Evolutionary conservation across 2,797 vertebrate genomes (phyloP).

Genomic region (Darevskia mixta): DNA sequence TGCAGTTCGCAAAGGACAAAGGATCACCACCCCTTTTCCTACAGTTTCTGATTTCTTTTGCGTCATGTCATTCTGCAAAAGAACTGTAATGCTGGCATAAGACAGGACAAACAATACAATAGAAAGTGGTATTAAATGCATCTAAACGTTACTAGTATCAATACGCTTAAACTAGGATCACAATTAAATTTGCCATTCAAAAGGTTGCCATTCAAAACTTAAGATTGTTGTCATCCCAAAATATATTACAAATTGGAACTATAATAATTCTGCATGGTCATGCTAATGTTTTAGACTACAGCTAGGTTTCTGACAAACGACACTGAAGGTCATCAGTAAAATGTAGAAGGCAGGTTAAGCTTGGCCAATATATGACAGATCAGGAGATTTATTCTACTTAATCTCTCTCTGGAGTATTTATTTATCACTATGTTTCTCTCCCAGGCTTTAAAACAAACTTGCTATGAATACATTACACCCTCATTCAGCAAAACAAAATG

Average conservation of each 20-base stretch:
- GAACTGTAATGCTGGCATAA: not conserved
- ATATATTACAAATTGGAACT: conserved; percentile 15
- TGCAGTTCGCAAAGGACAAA: not conserved
- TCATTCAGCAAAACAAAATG: conserved; percentile 21
- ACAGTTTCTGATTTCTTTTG: not conserved
- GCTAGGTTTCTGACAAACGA: conserved; percentile 13
- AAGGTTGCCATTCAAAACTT: not conserved
- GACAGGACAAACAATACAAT: conserved; percentile 17
- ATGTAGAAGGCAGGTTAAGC: not conserved
- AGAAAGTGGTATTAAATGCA: conserved; percentile 23
- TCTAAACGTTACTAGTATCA: conserved; percentile 32
- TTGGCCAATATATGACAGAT: conserved; percentile 15
- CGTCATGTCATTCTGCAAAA: not conserved
- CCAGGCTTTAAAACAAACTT: conserved; percentile 25
- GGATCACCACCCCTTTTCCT: not conserved
- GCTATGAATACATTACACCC: conserved; percentile 29
- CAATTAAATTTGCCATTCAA: conserved; percentile 34
- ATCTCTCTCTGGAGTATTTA: conserved; percentile 7
- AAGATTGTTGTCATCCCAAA: conserved; percentile 5
- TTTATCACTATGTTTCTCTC: conserved; percentile 14
- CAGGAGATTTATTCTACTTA: conserved; percentile 23
- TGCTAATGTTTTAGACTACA: not conserved
- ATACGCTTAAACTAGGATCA: conserved; percentile 20
- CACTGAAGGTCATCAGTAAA: not conserved
- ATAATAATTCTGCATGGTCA: not conserved